Conservation (phyloP, 92 coral and sea anemone species). For the Desmophyllum pertusum region DNA sequence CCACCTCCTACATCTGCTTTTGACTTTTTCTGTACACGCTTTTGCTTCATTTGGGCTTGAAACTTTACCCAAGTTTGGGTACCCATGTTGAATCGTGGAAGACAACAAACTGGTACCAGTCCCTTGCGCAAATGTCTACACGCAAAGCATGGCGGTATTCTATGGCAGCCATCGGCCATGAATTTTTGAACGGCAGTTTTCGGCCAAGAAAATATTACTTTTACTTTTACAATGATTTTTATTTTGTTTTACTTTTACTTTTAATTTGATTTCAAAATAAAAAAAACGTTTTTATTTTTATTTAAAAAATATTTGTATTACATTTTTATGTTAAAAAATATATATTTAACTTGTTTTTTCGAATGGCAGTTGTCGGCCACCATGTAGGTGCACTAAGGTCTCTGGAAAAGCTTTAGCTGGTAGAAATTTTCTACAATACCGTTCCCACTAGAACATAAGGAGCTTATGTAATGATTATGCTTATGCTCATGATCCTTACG, state of each 20-base stretch:
- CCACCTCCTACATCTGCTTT: slow-evolving; percentile 13
- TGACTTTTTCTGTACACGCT: slow-evolving; percentile 33
- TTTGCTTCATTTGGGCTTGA: slow-evolving; percentile 42
- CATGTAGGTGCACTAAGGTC: no score
- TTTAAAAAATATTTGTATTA: not conserved
- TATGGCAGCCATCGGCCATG: slow-evolving; percentile 15
- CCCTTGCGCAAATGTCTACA: not conserved
- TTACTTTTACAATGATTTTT: not conserved
- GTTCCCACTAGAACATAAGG: no score
- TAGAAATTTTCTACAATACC: no score
- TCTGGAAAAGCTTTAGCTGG: no score
- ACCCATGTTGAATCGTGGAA: slow-evolving; percentile 22
- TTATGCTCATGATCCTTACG: no score
- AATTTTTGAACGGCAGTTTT: slow-evolving; percentile 4
- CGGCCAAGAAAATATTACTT: not conserved
- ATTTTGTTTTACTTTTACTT: slow-evolving; percentile 9
- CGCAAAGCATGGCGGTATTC: slow-evolving; percentile 16
- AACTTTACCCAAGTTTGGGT: slow-evolving; percentile 47
- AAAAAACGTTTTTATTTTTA: not conserved
- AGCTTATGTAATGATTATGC: no score
- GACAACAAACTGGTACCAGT: not conserved
- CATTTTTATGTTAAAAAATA: not conserved
- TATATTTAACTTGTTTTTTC: not conserved
- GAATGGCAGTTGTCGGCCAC: slow-evolving; percentile 29
- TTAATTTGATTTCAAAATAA: slow-evolving; percentile 6